phyloP scores from a whole-genome alignment of 2,888 invertebrate genomes.

The Drosophila nigricruria region DNA sequence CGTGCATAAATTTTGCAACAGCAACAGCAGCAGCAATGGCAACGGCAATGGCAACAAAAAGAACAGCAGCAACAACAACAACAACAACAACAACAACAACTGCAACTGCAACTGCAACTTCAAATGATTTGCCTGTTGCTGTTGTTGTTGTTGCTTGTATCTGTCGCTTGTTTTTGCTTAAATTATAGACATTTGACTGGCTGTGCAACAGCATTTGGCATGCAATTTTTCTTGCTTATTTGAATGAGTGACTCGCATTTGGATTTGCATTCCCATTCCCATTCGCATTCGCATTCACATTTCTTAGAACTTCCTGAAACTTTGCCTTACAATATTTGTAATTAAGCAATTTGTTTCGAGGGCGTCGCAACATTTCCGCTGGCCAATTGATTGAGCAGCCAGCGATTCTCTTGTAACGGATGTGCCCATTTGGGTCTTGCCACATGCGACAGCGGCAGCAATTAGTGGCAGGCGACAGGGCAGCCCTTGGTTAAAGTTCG shows the following conservation, averaged over 20 bases:
- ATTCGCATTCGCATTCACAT: conserved; percentile 32
- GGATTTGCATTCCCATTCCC: conserved; percentile 38
- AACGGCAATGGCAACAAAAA: conserved; percentile 47
- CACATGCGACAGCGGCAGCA: conserved; percentile 44
- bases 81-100: conserved; percentile 1
- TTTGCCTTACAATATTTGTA: conserved; percentile 62
- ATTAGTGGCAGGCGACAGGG: conserved; percentile 47
- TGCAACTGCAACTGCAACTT: conserved; percentile 51
- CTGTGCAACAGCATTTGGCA: conserved; percentile 68
- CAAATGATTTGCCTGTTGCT: conserved; percentile 66
- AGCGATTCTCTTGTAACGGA: conserved; percentile 53
- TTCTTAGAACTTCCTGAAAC: conserved; percentile 60
- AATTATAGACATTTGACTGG: conserved; percentile 78
- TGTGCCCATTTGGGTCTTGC: conserved; percentile 60
- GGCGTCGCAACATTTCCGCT: conserved; percentile 70
- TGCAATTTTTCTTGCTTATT: conserved; percentile 74
- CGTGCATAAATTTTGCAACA: conserved; percentile 72
- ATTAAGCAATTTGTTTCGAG: conserved; percentile 74
- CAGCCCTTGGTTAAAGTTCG: conserved; percentile 29
- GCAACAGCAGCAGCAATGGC: conserved; percentile 5
- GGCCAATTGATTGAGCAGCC: conserved; percentile 64
- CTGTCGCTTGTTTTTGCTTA: conserved; percentile 79
- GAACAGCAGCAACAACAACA: conserved; percentile 16
- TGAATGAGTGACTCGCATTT: conserved; percentile 64
- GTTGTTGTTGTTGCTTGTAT: conserved; percentile 58